Base-by-base conservation (phyloP, 1,140 invertebrate genomes). In the Conus ventricosus region DNA sequence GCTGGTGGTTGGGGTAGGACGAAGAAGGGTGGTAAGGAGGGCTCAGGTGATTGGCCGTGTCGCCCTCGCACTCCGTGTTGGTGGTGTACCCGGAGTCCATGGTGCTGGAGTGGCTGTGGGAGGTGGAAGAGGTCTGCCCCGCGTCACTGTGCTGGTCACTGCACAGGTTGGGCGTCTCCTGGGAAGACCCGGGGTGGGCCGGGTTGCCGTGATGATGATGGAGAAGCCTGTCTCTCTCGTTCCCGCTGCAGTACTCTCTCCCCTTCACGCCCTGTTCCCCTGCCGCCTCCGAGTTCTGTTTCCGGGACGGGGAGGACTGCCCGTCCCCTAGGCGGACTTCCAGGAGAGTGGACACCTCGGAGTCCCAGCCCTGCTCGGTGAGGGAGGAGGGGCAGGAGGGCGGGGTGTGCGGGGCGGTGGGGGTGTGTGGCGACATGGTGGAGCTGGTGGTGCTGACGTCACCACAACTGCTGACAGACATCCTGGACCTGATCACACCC, bases 51-150 rank as follows among this genome's bases (percentile, higher is more conserved):
- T 23, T 13, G 67, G 7, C 23, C 11, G 2, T 23, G 82, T 90
- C 90, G 60, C 57, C 85, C 27, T 91, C 90, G 57, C 87, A 76
- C 23, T 89, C 90, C 25, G 89, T 91, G 87, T 91, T 91, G 27
- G 90, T 91, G 53, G 89, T 89, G 85, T 91, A 91, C 39, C 90
- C 90, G 25, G 90, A 91, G 76, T 91, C 90, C 82, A 90, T 75
- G 13, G 88, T 91, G 87, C 90, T 89, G 81, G 82, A 87, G 82
- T 91, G 88, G 53, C 85, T 88, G 67, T 90, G 88, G 17, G 89
- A 90, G 17, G 88, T 84, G 27, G 75, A 81, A n/a, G 67, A 71
- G 25, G 86, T 88, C n/a, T 91, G 90, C 20, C 82, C 88, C 23
- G 85, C 89, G 60, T 89, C 90, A 10, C 15, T n/a, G 25, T 76